These are phyloP conservation scores for Nematolebias whitei DNA, from an alignment of 2,113 vertebrate species.

Conservation along the genomic window DNA sequence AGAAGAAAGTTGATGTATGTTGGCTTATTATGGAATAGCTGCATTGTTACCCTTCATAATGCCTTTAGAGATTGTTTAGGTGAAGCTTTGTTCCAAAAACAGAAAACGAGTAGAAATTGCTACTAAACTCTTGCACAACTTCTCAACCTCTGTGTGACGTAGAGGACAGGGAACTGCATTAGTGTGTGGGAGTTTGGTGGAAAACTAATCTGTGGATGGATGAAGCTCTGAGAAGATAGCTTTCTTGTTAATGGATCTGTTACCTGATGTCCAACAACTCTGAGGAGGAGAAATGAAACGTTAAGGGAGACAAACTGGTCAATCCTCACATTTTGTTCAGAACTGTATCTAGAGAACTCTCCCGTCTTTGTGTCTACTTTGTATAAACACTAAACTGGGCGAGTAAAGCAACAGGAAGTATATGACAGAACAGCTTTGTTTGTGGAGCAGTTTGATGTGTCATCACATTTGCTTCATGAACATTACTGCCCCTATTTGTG, in stretches of 20 bases:
- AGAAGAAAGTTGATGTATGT: too few relatives aligned
- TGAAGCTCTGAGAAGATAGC: slow-evolving; percentile 16
- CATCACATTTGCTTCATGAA: slow-evolving; percentile 73
- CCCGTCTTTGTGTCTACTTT: slow-evolving; percentile 68
- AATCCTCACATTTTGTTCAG: not conserved
- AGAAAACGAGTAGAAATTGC: not conserved
- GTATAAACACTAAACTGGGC: slow-evolving; percentile 66
- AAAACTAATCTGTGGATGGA: slow-evolving; percentile 20
- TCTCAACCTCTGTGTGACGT: slow-evolving; percentile 6
- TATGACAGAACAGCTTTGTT: slow-evolving; percentile 69
- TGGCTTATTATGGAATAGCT: too few relatives aligned
- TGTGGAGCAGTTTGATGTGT: slow-evolving; percentile 75
- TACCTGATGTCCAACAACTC: slow-evolving; percentile 5
- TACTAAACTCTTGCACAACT: slow-evolving; percentile 13
- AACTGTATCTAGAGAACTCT: not conserved
- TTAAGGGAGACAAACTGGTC: not conserved
- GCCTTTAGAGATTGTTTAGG: too few relatives aligned
- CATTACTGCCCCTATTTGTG: slow-evolving; percentile 76
- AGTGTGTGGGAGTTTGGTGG: slow-evolving; percentile 25
- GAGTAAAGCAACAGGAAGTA: slow-evolving; percentile 80
- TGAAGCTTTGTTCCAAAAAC: too few relatives aligned
- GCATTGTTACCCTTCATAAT: too few relatives aligned
- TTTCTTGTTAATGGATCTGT: slow-evolving; percentile 16
- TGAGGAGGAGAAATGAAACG: not conserved
- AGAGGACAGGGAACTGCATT: slow-evolving; percentile 17